phyloP scores from a whole-genome alignment of 1,140 invertebrate genomes.

The Camponotus vicinus region DNA sequence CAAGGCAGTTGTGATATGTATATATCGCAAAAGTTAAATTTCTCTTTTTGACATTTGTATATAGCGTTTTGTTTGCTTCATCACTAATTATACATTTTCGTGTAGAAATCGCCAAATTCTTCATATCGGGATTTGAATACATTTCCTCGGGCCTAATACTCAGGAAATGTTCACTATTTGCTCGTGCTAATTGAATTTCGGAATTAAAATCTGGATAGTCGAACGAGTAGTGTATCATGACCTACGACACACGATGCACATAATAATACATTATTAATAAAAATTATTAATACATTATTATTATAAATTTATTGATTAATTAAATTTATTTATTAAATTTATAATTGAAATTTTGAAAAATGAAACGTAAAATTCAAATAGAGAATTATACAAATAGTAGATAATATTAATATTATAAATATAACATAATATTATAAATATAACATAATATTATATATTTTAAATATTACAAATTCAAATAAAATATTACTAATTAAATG shows the following conservation, averaged over 20 bases:
- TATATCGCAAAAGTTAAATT: slow-evolving; percentile 81
- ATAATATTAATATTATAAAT: too few species aligned
- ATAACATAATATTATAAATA: too few species aligned
- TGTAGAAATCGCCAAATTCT: slow-evolving; percentile 81
- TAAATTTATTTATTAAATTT: slow-evolving; percentile 7
- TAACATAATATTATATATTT: background rate
- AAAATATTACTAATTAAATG: too few species aligned
- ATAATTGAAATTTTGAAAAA: background rate
- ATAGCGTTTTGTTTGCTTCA: slow-evolving; percentile 81
- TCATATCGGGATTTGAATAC: slow-evolving; percentile 87
- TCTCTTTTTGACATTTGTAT: slow-evolving; percentile 73
- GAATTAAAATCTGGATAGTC: slow-evolving; percentile 88
- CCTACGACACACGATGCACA: slow-evolving; percentile 77
- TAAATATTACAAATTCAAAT: background rate
- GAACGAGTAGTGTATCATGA: slow-evolving; percentile 88
- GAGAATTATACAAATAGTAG: too few species aligned
- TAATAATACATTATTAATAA: background rate
- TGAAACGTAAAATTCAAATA: too few species aligned
- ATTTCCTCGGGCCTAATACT: slow-evolving; percentile 87
- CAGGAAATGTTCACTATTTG: slow-evolving; percentile 87
- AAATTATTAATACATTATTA: too few species aligned
- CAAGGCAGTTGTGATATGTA: slow-evolving; percentile 89
- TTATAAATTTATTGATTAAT: too few species aligned
- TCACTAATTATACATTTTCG: slow-evolving; percentile 88
- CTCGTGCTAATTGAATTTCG: slow-evolving; percentile 86